Conservation (phyloP, 2,113 vertebrate genomes). For the Atrichornis clamosus region DNA sequence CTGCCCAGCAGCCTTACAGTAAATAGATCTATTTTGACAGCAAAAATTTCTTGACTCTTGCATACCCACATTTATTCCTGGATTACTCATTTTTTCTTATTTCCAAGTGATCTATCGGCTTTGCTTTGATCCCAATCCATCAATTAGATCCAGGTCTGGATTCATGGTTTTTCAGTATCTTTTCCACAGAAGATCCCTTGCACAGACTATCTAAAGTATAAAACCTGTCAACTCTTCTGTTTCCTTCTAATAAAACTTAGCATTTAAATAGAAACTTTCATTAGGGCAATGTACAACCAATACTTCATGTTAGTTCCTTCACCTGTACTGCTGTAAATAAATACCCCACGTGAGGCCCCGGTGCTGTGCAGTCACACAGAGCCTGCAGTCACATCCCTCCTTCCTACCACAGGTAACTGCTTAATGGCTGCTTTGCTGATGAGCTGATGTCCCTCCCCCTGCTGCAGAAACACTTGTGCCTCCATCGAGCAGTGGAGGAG, state of each 20-base stretch:
- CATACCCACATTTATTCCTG: neutral
- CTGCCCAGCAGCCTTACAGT: constrained; percentile 42
- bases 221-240: constrained; percentile 13
- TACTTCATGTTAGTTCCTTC: neutral
- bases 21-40: constrained; percentile 4
- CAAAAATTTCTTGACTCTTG: neutral
- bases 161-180: neutral
- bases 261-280: constrained; percentile 21
- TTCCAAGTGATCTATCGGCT: neutral
- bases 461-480: constrained; percentile 5
- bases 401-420: neutral
- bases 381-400: neutral
- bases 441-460: constrained; percentile 10
- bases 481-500: neutral
- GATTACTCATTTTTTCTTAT: neutral
- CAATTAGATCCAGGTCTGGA: neutral
- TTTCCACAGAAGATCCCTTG: neutral
- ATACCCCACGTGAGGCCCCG: neutral
- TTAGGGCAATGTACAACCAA: constrained; percentile 30
- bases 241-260: constrained; percentile 13
- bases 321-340: constrained; percentile 43
- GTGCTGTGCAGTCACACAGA: neutral
- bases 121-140: neutral
- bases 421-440: constrained; percentile 48
- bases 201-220: neutral